Conservation (phyloP, 2,888 invertebrate species). For the Rotaria sp. region DNA sequence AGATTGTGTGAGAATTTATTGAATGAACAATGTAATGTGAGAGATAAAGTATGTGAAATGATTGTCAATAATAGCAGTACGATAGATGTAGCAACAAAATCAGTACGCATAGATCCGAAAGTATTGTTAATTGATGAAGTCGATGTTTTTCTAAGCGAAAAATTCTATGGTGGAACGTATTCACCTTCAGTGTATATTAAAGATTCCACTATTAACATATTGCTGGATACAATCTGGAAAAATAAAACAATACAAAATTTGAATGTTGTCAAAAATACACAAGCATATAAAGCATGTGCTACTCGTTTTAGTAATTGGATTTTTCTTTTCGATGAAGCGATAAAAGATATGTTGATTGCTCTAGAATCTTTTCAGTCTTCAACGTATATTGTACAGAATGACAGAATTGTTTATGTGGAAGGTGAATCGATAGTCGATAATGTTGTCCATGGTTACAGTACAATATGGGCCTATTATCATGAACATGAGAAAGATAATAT, state of each 20-base stretch:
- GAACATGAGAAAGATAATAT: background rate
- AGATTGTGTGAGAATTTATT: background rate
- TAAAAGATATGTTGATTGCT: background rate
- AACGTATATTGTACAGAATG: too few species aligned
- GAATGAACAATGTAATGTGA: too few species aligned
- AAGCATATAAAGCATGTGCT: background rate
- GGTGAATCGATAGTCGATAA: too few species aligned
- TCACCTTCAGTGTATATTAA: background rate
- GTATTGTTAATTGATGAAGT: slow-evolving; percentile 28
- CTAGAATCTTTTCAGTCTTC: too few species aligned
- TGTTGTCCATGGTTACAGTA: too few species aligned
- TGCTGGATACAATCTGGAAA: background rate
- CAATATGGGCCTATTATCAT: too few species aligned
- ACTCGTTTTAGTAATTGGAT: background rate
- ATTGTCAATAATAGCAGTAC: too few species aligned
- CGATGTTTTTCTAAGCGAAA: slow-evolving; percentile 18
- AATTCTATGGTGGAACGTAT: background rate
- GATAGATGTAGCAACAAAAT: too few species aligned
- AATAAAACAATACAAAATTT: background rate
- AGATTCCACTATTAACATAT: background rate
- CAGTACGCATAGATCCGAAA: background rate
- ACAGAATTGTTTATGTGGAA: too few species aligned
- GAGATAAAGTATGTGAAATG: too few species aligned
- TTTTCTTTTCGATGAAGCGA: background rate
- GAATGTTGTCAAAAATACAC: too few species aligned